Base-by-base conservation (phyloP, 2,797 vertebrate species). In the Fistularia tabacaria region DNA sequence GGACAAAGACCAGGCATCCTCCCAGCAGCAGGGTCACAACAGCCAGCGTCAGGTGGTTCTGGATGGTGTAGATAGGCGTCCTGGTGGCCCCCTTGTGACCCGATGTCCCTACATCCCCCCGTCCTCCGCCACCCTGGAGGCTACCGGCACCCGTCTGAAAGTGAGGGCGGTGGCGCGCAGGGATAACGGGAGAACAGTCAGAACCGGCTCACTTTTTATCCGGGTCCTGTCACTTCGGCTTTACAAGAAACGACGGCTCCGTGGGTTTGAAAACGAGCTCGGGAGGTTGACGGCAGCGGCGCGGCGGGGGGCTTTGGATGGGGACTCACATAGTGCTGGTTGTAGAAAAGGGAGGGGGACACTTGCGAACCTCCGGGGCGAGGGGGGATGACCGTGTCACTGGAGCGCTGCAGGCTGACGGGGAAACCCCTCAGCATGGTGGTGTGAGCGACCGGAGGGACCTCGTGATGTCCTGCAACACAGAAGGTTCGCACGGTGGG, bases 351-450 rank as follows among this genome's bases (percentile, higher is more conserved):
- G 11, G 69, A 58, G 2, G 78, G 65, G 40, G 78, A 83, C 40
- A 61, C 48, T 1, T 81, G 49, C 7, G 81, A 65, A 38, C 61
- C 44, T 6, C 85, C 39, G 0, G 76, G 38, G 43, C 66, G 76
- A 36, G 87, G 88, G 6, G 91, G 89, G 59, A 92, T 92, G 56
- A 92, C 81, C 1, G 86, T 66, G 48, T 95, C 92, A 0, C 89
- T 78, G 0, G 85, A 83, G 57, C 66, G 92, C 76, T 91, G 91
- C 69, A 92, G 86, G 54, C 80, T 85, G 48, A 85, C 80, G 0
- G 95, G 94, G 66, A 94, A 95, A 11, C 93, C 92, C 73, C 95
- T 89, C 64, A 99, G 78, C 92, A 99, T 96, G 0, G 96, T 98
- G 37, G 96, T 98, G 78, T 99, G 96, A 15, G 96, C 92, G n/a